These are phyloP conservation scores for Neomonachus schauinslandi DNA, from an alignment of 2,113 vertebrate genomes.

Conservation along the genomic window DNA sequence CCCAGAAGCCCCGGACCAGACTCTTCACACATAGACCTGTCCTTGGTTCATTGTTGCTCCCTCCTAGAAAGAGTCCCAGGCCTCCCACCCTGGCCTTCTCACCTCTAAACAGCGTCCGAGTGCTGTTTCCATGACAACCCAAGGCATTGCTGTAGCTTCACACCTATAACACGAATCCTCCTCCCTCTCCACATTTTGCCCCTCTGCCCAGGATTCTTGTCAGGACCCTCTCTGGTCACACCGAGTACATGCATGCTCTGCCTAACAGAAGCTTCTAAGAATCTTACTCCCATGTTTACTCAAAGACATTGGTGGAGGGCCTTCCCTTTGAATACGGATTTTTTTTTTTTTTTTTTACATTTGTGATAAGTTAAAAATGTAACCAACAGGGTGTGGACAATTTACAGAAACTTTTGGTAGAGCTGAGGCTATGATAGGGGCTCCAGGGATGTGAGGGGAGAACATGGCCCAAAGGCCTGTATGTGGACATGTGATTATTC, in stretches of 20 bases:
- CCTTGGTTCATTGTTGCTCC: constrained; percentile 47
- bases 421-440: neutral
- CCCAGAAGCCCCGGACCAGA: neutral
- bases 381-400: neutral
- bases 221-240: constrained; percentile 8
- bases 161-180: neutral
- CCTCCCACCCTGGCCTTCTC: constrained; percentile 2
- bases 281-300: neutral
- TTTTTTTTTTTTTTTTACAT: neutral
- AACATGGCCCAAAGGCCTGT: constrained; percentile 55
- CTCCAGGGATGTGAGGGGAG: neutral
- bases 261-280: neutral
- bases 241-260: accelerated
- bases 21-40: constrained; percentile 22
- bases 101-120: neutral
- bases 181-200: neutral
- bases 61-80: constrained; percentile 38
- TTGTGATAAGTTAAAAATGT: neutral
- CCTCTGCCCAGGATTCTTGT: neutral
- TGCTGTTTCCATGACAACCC: constrained; percentile 71
- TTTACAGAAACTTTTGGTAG: neutral
- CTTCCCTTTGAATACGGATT: neutral
- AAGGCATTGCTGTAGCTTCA: constrained; percentile 51
- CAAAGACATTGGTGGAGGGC: neutral
- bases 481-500: constrained; percentile 53